Conservation (phyloP, 1,140 invertebrate genomes). For the Palaemon carinicauda region DNA sequence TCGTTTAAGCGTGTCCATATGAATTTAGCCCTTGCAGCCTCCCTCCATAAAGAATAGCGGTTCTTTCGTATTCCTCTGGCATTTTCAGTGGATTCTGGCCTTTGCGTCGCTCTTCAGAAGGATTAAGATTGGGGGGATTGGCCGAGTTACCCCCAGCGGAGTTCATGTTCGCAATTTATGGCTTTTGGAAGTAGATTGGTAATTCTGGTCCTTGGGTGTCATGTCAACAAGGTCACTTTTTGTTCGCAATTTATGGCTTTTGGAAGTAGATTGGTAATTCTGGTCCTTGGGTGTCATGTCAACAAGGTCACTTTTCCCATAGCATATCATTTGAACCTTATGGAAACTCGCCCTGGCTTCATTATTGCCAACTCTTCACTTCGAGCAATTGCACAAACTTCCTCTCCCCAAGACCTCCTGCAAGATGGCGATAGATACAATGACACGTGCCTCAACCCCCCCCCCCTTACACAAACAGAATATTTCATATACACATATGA, state of each 20-base stretch:
- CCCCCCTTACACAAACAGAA: too few species aligned
- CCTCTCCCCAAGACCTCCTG: not conserved
- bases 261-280: not conserved
- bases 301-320: not conserved
- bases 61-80: not conserved
- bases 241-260: conserved; percentile 21
- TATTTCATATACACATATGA: too few species aligned
- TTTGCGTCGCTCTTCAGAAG: not conserved
- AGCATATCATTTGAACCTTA: not conserved
- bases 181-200: not conserved
- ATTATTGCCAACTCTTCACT: conserved; percentile 36
- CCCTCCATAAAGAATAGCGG: not conserved
- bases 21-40: not conserved
- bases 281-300: not conserved
- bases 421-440: not conserved
- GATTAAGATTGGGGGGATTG: not conserved
- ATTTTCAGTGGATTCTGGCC: not conserved
- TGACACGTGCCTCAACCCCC: too few species aligned
- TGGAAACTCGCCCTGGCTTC: conserved; percentile 11
- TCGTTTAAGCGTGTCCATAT: not conserved
- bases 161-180: conserved; percentile 25
- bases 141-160: not conserved
- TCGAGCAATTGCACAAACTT: not conserved
- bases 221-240: not conserved
- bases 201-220: not conserved